These are phyloP conservation scores for Stratiomys singularior DNA, from an alignment of 2,888 invertebrate genomes.

Conservation along the genomic window DNA sequence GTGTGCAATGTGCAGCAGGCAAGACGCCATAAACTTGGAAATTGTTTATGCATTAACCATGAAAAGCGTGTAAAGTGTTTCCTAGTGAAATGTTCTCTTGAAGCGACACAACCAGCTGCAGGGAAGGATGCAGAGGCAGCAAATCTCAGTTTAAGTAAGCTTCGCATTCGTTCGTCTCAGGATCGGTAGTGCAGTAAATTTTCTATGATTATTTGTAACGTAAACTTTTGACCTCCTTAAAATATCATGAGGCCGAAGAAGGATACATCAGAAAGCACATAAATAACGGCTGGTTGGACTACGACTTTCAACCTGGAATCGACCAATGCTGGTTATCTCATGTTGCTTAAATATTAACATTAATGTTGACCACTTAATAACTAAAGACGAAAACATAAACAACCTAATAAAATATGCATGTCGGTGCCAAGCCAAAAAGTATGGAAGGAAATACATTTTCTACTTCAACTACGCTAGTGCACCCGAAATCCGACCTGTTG, in stretches of 20 bases:
- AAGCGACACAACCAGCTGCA: too few species aligned
- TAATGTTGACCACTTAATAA: conserved; percentile 33
- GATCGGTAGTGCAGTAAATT: too few species aligned
- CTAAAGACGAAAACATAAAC: conserved; percentile 39
- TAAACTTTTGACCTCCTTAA: too few species aligned
- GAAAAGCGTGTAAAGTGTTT: conserved; percentile 2
- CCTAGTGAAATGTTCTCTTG: too few species aligned
- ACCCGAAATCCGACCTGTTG: background rate
- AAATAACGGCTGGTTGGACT: background rate
- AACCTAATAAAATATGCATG: conserved; percentile 38
- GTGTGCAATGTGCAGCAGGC: background rate
- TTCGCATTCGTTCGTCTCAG: too few species aligned
- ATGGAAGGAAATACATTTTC: conserved; percentile 27
- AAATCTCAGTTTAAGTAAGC: too few species aligned
- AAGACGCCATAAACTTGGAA: conserved; percentile 1
- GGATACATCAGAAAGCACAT: background rate
- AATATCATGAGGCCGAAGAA: background rate
- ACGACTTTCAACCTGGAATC: background rate
- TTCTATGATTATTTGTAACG: too few species aligned
- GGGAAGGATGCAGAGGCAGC: too few species aligned
- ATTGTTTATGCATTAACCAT: conserved; percentile 17
- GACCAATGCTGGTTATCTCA: background rate
- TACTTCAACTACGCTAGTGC: background rate
- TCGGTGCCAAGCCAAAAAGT: background rate
- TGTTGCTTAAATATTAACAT: conserved; percentile 32